These are phyloP conservation scores for Synergus laeviventris DNA, from an alignment of 2,888 invertebrate genomes.

Conservation along the genomic window DNA sequence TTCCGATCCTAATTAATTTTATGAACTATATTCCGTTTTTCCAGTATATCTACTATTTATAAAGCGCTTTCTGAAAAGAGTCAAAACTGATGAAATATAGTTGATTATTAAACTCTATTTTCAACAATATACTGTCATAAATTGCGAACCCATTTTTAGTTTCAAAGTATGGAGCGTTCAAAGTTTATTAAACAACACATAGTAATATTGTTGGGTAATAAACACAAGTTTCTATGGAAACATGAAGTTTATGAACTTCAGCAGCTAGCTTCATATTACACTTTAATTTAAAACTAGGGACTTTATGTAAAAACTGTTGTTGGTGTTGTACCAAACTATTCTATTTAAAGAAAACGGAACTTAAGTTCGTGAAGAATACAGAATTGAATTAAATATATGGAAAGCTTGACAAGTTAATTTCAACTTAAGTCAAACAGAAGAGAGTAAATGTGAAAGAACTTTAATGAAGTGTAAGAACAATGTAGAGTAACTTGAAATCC, in stretches of 20 bases:
- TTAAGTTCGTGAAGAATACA: not conserved
- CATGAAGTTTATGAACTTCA: too few species aligned
- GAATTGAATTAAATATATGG: not conserved
- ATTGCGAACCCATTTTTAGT: not conserved
- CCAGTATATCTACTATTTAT: too few species aligned
- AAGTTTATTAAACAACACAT: not conserved
- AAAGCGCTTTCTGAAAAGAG: not conserved
- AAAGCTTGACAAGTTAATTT: not conserved
- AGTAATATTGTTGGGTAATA: too few species aligned
- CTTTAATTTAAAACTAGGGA: too few species aligned
- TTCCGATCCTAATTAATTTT: not conserved
- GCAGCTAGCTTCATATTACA: too few species aligned
- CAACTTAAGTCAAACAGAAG: not conserved
- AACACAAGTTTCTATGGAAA: too few species aligned
- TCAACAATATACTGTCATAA: not conserved
- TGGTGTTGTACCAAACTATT: too few species aligned
- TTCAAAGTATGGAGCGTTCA: not conserved
- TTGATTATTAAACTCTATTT: not conserved
- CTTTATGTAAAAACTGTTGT: too few species aligned
- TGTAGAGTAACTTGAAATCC: not conserved
- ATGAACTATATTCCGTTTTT: not conserved
- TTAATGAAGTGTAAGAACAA: not conserved
- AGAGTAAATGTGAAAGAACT: not conserved
- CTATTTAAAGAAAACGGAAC: too few species aligned
- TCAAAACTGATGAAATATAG: not conserved